A percentile compares a stretch with the other conserved stretches of the same genome.
Conservation (phyloP, 2,113 vertebrate species). For the Indicator maculatus region DNA sequence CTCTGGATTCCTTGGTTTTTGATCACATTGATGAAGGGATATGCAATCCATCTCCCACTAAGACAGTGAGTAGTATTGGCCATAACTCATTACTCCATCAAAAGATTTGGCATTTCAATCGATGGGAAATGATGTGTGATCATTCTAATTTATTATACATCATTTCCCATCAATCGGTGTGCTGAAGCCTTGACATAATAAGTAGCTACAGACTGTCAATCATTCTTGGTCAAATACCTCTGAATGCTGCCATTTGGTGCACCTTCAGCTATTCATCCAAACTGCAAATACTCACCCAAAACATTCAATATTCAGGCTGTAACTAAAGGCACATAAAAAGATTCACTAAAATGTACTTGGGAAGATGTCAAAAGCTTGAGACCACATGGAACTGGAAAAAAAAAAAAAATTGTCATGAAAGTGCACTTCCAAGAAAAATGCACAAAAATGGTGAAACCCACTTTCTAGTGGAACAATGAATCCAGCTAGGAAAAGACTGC, state of each 20-base stretch:
- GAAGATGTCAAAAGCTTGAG: constrained; percentile 4
- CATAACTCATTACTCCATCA: constrained; percentile 87
- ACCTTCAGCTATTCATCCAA: constrained; percentile 72
- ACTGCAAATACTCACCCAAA: constrained; percentile 56
- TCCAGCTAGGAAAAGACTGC: neutral
- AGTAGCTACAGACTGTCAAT: constrained; percentile 86
- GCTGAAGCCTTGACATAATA: constrained; percentile 85
- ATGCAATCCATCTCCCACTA: constrained; percentile 82
- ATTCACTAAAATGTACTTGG: neutral
- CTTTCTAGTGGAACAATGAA: neutral
- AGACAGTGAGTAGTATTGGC: constrained; percentile 87
- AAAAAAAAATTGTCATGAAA: neutral
- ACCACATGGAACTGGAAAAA: neutral
- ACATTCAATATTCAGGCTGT: constrained; percentile 18
- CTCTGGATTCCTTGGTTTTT: constrained; percentile 78
- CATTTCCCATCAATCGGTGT: constrained; percentile 86
- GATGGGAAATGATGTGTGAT: constrained; percentile 90
- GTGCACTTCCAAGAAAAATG: neutral
- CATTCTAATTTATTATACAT: constrained; percentile 90
- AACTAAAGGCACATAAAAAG: constrained; percentile 43
- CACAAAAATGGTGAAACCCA: neutral
- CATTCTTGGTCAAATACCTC: constrained; percentile 82
- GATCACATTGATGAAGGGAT: constrained; percentile 82
- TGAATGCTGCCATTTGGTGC: constrained; percentile 70
- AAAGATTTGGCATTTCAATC: constrained; percentile 87